phyloP scores from a whole-genome alignment of 2,888 invertebrate genomes.

The Belgica antarctica region DNA sequence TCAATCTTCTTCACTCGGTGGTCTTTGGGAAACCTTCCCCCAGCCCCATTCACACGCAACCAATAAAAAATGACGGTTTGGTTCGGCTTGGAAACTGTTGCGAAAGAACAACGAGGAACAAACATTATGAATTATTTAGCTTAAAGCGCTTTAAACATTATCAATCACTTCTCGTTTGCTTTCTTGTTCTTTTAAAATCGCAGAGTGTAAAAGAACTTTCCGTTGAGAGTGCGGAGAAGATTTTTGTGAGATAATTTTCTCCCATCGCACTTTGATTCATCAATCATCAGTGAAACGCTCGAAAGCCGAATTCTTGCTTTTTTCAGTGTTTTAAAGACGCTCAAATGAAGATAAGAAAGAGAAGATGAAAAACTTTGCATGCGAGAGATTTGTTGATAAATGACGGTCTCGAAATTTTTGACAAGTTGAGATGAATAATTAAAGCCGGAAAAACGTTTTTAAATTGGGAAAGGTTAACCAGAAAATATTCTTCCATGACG shows the following conservation, averaged over 20 bases:
- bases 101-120: not conserved
- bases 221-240: not conserved
- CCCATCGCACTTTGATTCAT: constrained; percentile 37
- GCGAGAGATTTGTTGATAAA: too few relatives aligned
- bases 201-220: constrained; percentile 1
- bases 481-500: too few relatives aligned
- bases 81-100: not conserved
- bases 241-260: constrained; percentile 30
- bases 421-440: too few relatives aligned
- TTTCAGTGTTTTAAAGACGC: not conserved
- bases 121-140: constrained; percentile 44
- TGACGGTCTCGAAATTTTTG: too few relatives aligned
- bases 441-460: too few relatives aligned
- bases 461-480: too few relatives aligned
- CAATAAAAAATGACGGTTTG: constrained; percentile 35
- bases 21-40: not conserved
- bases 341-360: not conserved
- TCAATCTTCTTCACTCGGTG: constrained; percentile 30
- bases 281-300: constrained; percentile 33
- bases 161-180: constrained; percentile 33
- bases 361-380: constrained; percentile 18
- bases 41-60: too few relatives aligned
- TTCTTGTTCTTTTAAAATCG: not conserved
- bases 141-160: constrained; percentile 39
- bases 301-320: not conserved